These are phyloP conservation scores for Leucoraja erinaceus DNA, from an alignment of 2,113 vertebrate species.

Conservation along the genomic window DNA sequence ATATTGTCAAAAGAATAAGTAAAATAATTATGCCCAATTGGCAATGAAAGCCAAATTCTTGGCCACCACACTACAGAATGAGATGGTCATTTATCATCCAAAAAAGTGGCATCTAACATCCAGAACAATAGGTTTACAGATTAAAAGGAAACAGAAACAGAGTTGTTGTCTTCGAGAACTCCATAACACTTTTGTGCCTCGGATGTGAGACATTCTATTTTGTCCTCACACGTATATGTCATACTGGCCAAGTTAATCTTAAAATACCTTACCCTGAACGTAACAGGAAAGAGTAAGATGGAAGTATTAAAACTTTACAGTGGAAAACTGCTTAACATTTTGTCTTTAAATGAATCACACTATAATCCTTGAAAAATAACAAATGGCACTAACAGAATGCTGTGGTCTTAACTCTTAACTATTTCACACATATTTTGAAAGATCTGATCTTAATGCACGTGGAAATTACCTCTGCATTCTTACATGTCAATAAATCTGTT, in stretches of 20 bases:
- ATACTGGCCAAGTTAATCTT: not conserved
- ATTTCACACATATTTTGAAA: not conserved
- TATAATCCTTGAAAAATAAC: conserved; percentile 15
- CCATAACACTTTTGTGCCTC: not conserved
- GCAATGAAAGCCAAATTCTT: not conserved
- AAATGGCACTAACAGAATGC: not conserved
- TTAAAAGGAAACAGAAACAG: not conserved
- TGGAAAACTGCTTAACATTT: conserved; percentile 31
- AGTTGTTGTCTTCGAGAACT: not conserved
- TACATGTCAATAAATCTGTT: not conserved
- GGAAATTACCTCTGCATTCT: not conserved
- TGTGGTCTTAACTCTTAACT: not conserved
- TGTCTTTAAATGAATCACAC: not conserved
- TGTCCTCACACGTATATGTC: not conserved
- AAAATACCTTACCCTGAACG: conserved; percentile 17
- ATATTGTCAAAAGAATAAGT: too few species aligned
- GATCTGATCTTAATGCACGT: not conserved
- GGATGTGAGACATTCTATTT: not conserved
- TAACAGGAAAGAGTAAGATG: conserved; percentile 10
- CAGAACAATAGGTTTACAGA: not conserved
- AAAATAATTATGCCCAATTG: not conserved
- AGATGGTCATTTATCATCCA: not conserved
- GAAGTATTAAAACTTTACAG: conserved; percentile 15
- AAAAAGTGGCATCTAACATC: not conserved
- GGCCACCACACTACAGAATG: not conserved